A percentile compares a stretch with the other conserved stretches of the same genome.
Conservation (phyloP, 2,888 invertebrate species). For the Caenorhabditis sp. region DNA sequence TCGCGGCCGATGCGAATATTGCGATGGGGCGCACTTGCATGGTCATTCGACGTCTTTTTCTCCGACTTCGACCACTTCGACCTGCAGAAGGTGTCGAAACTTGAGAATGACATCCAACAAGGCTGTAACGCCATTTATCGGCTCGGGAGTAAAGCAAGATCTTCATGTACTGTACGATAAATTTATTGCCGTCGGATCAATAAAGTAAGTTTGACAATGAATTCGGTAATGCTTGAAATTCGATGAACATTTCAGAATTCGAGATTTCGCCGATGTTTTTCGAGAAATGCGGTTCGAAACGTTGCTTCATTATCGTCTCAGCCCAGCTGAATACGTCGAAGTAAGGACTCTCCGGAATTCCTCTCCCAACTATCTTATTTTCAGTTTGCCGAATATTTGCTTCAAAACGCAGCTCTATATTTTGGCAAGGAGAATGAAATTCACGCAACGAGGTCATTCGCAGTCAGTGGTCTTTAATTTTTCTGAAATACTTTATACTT, state of each 20-base stretch:
- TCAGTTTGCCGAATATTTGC: conserved; percentile 63
- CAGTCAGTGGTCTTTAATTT: conserved; percentile 11
- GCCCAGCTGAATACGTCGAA: conserved; percentile 62
- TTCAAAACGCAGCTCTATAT: conserved; percentile 57
- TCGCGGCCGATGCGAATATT: no score
- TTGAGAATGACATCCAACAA: conserved; percentile 14
- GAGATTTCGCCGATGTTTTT: conserved; percentile 54
- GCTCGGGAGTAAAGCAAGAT: conserved; percentile 49
- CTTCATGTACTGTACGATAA: conserved; percentile 44
- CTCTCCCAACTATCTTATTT: conserved; percentile 12
- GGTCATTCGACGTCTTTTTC: no score
- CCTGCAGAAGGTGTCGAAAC: no score
- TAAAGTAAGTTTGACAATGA: conserved; percentile 36
- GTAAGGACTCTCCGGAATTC: conserved; percentile 19
- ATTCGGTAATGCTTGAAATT: neutral
- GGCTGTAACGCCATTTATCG: conserved; percentile 24
- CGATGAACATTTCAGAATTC: conserved; percentile 37
- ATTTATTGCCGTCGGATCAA: conserved; percentile 23
- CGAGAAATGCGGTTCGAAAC: conserved; percentile 48
- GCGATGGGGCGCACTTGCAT: no score
- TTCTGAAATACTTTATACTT: neutral
- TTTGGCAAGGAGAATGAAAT: conserved; percentile 41
- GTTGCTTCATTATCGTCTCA: conserved; percentile 56
- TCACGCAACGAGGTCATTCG: neutral
- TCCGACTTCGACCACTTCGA: no score